Evolutionary conservation across 2,888 invertebrate species (phyloP), one percentile per base, ranked within the genome.

Genomic region (Tanaodytes sp.): DNA sequence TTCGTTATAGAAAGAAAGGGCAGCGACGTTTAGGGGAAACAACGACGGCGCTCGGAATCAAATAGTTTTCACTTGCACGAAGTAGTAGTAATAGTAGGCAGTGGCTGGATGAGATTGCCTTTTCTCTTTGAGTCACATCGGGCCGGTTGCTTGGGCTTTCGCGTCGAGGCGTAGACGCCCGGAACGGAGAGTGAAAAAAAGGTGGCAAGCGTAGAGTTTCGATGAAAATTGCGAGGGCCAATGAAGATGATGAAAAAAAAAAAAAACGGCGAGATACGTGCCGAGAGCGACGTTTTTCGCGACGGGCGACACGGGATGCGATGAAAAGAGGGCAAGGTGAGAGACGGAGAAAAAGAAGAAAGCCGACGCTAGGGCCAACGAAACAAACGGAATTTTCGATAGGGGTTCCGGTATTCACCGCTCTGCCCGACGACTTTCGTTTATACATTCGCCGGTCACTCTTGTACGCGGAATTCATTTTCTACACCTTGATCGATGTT

Each of bases 341-440:
- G n/a, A n/a, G 58, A 57, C 23, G 62, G 30, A 40, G 52, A 51
- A 49, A 65, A 23, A 39, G 48, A 63, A 54, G 36, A 58, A 54
- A 54, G 52, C 30, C 62, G 57, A 57, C 16, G 54, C 19, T 4
- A 18, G 42, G 52, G 54, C 62, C 71, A 64, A 67, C 77, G 74
- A 51, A 59, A 74, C 76, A 77, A 82, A 82, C 81, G 74, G 82
- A 82, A 82, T 82, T 82, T 81, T 80, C 79, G 73, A 82, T 79
- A 75, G 68, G 59, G 71, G 74, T 79, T 80, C 77, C 72, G 77
- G 76, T 80, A 79, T 81, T 81, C 78, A 79, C 76, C 72, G 73
- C 58, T 77, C 75, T 73, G n/a, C n/a, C n/a, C n/a, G 71, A 73
- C 73, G 74, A 76, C 74, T 66, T 72, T 58, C 70, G 63, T 69